Conservation (phyloP, 2,113 vertebrate genomes). For the Scomber japonicus region DNA sequence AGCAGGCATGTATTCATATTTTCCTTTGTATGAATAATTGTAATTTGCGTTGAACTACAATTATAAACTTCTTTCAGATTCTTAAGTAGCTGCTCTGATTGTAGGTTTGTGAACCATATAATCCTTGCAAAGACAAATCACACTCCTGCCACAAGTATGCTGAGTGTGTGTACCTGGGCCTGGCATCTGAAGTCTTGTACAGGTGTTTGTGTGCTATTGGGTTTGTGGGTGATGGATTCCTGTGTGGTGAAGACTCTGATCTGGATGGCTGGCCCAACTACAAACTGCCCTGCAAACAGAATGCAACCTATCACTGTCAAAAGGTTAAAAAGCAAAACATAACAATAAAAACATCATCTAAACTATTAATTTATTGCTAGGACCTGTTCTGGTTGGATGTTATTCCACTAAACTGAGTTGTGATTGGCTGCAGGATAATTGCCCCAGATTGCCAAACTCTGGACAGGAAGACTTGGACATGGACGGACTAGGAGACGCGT, state of each 20-base stretch:
- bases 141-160: conserved; percentile 93
- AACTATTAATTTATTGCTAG: neutral
- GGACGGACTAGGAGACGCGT: conserved; percentile 93
- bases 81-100: conserved; percentile 14
- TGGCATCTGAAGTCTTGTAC: conserved; percentile 93
- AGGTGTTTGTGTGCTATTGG: conserved; percentile 94
- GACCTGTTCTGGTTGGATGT: neutral
- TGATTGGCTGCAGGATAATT: conserved; percentile 91
- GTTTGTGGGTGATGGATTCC: conserved; percentile 93
- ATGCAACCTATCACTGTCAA: conserved; percentile 93
- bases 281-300: conserved; percentile 90
- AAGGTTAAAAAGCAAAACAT: conserved; percentile 82
- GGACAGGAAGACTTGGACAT: conserved; percentile 96
- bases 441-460: conserved; percentile 94
- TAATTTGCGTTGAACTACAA: neutral
- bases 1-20: conserved; percentile 84
- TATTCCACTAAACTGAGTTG: conserved; percentile 5
- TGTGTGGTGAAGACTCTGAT: conserved; percentile 96
- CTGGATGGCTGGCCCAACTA: conserved; percentile 97
- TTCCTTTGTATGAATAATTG: neutral
- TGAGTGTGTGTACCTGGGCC: conserved; percentile 91
- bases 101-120: conserved; percentile 95
- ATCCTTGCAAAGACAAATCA: conserved; percentile 94
- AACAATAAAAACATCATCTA: neutral
- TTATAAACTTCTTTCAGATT: neutral